Conservation (phyloP, 2,113 vertebrate species). For the Glaucomys volans region DNA sequence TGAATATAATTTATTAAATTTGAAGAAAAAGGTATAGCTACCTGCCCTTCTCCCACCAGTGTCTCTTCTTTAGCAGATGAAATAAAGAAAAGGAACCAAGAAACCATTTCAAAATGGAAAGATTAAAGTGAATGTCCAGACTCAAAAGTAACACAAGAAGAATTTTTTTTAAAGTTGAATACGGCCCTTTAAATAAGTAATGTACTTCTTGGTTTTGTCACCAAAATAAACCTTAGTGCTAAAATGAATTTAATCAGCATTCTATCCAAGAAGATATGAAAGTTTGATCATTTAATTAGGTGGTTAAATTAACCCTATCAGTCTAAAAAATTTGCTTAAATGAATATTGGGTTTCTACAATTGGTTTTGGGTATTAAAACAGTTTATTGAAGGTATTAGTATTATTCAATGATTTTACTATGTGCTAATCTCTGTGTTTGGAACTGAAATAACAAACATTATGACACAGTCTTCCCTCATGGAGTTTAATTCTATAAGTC, state of each 20-base stretch:
- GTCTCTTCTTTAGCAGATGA: not conserved
- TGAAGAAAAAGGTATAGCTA: not conserved
- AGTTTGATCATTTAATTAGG: not conserved
- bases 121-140: not conserved
- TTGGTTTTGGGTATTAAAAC: not conserved
- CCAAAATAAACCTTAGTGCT: conserved; percentile 4
- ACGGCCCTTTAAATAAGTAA: conserved; percentile 23
- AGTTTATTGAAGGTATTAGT: not conserved
- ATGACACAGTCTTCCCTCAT: not conserved
- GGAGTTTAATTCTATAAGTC: not conserved
- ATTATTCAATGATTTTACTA: not conserved
- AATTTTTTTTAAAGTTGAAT: conserved; percentile 6
- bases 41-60: not conserved
- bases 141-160: not conserved
- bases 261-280: not conserved
- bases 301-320: conserved; percentile 27
- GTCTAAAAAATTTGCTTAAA: conserved; percentile 5
- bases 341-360: conserved; percentile 29
- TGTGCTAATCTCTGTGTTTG: not conserved
- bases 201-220: not conserved
- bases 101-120: not conserved
- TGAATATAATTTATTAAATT: not conserved
- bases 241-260: conserved; percentile 40
- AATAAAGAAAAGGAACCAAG: not conserved
- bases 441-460: not conserved